Evolutionary conservation across 2,113 vertebrate species (phyloP).

Genomic region (Leucopsar rothschildi): DNA sequence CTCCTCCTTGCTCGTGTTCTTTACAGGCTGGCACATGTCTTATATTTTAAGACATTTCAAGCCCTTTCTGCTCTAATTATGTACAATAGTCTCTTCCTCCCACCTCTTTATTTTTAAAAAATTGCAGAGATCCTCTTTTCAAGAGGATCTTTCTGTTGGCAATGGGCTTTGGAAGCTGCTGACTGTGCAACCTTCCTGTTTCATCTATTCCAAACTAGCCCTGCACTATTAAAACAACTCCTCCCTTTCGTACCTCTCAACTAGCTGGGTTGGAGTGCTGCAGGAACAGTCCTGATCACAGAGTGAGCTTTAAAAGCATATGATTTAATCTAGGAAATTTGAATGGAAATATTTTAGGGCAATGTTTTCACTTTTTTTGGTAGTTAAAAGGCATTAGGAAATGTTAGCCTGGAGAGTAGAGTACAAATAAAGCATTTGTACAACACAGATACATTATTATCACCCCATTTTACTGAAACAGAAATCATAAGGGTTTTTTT

Average conservation of each 20-base stretch:
- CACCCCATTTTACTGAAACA: background rate
- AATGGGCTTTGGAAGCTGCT: background rate
- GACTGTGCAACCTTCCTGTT: background rate
- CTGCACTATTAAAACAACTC: background rate
- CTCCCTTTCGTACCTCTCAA: background rate
- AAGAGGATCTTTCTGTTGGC: background rate
- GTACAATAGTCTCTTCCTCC: background rate
- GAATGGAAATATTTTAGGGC: constrained; percentile 20
- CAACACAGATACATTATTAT: background rate
- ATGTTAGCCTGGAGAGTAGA: background rate
- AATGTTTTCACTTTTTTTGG: background rate
- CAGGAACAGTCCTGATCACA: background rate
- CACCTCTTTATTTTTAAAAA: background rate
- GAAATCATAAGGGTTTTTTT: background rate
- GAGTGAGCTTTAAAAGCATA: background rate
- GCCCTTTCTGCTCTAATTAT: constrained; percentile 3
- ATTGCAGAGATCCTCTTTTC: background rate
- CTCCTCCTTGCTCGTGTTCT: background rate
- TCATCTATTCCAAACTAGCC: background rate
- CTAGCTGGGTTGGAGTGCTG: background rate
- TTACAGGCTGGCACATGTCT: background rate
- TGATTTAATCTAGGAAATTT: constrained; percentile 8
- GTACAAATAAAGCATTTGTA: background rate
- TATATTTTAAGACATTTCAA: background rate
- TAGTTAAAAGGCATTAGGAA: background rate